These are phyloP conservation scores for Parasteatoda lunata DNA, from an alignment of 2,888 invertebrate species.

Conservation along the genomic window DNA sequence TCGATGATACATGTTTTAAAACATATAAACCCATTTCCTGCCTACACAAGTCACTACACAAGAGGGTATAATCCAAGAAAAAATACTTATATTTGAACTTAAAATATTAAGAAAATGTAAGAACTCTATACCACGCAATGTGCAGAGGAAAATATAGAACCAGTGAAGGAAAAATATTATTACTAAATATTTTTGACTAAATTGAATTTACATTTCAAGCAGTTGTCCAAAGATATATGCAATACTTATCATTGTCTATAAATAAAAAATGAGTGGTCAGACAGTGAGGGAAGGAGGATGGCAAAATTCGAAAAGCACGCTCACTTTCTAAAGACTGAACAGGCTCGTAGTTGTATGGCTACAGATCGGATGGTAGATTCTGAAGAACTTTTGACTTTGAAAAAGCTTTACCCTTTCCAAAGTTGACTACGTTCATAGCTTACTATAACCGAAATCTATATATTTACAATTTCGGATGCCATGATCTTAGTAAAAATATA, in stretches of 20 bases:
- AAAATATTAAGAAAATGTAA: slow-evolving; percentile 21
- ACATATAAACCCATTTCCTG: not conserved
- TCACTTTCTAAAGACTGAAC: not conserved
- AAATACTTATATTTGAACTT: not conserved
- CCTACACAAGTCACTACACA: not conserved
- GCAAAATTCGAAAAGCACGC: not conserved
- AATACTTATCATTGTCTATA: not conserved
- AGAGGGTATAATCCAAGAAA: not conserved
- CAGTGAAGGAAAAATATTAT: slow-evolving; percentile 8
- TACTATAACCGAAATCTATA: not conserved
- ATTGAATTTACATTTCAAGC: slow-evolving; percentile 4
- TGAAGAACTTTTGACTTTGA: slow-evolving; percentile 4
- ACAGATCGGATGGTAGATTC: not conserved
- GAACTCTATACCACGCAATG: not conserved
- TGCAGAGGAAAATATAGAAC: not conserved
- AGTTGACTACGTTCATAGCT: not conserved
- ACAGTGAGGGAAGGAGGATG: slow-evolving; percentile 3
- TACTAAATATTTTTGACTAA: not conserved
- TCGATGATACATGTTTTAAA: not conserved
- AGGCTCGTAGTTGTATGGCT: not conserved
- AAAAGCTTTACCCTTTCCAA: slow-evolving; percentile 5
- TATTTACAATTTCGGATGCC: not conserved
- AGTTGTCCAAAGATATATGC: not conserved
- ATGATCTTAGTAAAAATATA: slow-evolving; percentile 9
- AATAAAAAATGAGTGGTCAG: not conserved